Conservation (phyloP, 1,140 invertebrate genomes). For the Cotesia vestalis region DNA sequence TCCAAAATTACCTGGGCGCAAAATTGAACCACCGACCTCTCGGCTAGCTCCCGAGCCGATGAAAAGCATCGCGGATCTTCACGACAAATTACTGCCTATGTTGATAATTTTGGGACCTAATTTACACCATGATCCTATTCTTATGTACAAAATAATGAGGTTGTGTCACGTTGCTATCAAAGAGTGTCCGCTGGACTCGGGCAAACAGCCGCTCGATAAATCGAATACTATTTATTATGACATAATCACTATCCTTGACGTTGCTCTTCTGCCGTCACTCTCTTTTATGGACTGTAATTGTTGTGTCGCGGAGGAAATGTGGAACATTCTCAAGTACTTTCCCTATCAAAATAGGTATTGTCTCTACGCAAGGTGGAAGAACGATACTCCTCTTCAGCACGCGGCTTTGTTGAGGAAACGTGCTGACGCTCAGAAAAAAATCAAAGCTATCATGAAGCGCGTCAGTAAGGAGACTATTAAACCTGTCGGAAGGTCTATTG, state of each 20-base stretch:
- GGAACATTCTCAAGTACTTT: conserved; percentile 90
- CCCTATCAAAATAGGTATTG: conserved; percentile 93
- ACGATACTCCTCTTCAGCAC: conserved; percentile 83
- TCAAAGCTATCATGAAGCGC: conserved; percentile 97
- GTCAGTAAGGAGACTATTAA: conserved; percentile 99
- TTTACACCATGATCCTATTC: conserved; percentile 84
- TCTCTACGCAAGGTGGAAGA: conserved; percentile 94
- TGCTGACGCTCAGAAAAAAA: conserved; percentile 87
- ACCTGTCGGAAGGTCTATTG: conserved; percentile 92
- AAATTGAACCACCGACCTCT: conserved; percentile 69
- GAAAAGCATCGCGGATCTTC: conserved; percentile 76
- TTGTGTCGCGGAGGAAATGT: conserved; percentile 94
- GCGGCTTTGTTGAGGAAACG: conserved; percentile 83
- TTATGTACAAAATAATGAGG: conserved; percentile 87
- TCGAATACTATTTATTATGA: conserved; percentile 75
- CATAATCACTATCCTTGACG: conserved; percentile 86
- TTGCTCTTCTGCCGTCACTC: conserved; percentile 87
- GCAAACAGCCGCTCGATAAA: conserved; percentile 58
- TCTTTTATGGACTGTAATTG: conserved; percentile 94
- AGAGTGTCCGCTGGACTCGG: conserved; percentile 56
- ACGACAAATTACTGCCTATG: conserved; percentile 86
- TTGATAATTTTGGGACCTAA: conserved; percentile 87
- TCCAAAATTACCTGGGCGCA: conserved; percentile 72
- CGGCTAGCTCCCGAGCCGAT: conserved; percentile 71
- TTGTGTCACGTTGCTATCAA: conserved; percentile 68